Percentiles rank a stretch among this genome's conserved stretches.
phyloP scores from a whole-genome alignment of 64 coral and sea anemone species.

The Trachythela sp. region DNA sequence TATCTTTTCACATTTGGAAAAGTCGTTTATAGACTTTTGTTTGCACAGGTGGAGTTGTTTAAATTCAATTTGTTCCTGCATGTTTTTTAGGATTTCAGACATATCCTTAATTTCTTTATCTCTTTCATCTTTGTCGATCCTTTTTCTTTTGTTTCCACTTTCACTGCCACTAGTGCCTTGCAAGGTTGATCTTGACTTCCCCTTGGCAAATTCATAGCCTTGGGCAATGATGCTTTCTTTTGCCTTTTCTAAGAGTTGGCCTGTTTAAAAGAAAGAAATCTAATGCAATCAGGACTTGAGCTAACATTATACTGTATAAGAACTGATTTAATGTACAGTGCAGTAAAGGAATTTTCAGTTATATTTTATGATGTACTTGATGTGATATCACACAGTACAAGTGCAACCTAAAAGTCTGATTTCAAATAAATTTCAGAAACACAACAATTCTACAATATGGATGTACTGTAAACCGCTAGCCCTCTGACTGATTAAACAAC shows the following conservation, averaged over 20 bases:
- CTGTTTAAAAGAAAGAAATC: background rate
- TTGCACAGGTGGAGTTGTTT: background rate
- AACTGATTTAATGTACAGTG: too few relatives aligned
- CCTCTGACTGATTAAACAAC: too few relatives aligned
- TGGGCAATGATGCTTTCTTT: background rate
- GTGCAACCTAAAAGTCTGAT: too few relatives aligned
- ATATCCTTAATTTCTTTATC: too few relatives aligned
- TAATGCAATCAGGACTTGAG: background rate
- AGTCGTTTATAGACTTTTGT: background rate
- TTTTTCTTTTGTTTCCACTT: background rate
- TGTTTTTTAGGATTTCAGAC: background rate
- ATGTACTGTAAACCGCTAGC: too few relatives aligned
- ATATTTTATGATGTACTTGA: too few relatives aligned
- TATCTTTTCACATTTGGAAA: background rate
- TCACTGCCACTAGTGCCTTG: background rate
- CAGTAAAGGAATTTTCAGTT: too few relatives aligned
- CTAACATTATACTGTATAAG: too few relatives aligned
- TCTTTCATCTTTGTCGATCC: background rate
- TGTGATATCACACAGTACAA: too few relatives aligned
- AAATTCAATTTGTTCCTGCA: background rate
- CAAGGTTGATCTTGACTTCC: background rate
- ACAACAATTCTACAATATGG: too few relatives aligned
- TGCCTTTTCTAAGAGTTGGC: slow-evolving; percentile 4
- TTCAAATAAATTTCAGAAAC: too few relatives aligned
- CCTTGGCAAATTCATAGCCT: slow-evolving; percentile 1